Conservation (phyloP, 1,140 invertebrate species). For the Archivesica marissinica region DNA sequence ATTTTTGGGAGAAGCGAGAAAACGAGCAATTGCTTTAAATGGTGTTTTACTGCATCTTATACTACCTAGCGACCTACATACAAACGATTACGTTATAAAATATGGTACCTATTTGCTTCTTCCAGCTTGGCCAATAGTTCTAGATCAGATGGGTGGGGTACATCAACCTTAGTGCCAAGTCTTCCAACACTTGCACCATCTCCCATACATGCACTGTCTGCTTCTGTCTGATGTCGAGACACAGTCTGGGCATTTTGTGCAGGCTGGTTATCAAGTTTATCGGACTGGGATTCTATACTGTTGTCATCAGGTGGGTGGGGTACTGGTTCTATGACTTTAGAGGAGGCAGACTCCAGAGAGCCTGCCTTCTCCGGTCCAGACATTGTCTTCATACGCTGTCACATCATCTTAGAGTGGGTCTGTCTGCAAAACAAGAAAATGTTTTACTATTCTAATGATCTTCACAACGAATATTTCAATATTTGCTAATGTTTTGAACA, state of each 20-base stretch:
- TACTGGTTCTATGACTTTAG: slow-evolving; percentile 3
- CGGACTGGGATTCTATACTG: neutral
- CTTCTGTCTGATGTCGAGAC: neutral
- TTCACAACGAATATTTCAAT: no score
- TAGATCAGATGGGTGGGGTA: slow-evolving; percentile 87
- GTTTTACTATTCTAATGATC: no score
- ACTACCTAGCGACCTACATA: no score
- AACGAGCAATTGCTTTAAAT: no score
- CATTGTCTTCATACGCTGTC: neutral
- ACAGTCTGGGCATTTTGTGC: neutral
- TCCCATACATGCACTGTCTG: neutral
- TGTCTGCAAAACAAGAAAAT: neutral
- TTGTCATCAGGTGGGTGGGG: slow-evolving; percentile 18
- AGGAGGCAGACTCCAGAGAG: slow-evolving; percentile 22
- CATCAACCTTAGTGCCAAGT: neutral
- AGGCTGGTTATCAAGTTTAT: neutral
- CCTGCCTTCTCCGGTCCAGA: slow-evolving; percentile 20
- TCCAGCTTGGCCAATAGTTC: slow-evolving; percentile 96
- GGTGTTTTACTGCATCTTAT: no score
- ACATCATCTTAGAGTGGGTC: slow-evolving; percentile 6
- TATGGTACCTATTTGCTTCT: slow-evolving; percentile 95
- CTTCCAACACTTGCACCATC: neutral
- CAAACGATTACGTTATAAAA: no score
- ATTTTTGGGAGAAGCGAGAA: no score
- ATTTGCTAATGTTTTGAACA: no score